Evolutionary conservation across 2,888 invertebrate genomes (phyloP), one percentile per base, ranked within the genome.

Genomic region (Chaitophorus viminalis): DNA sequence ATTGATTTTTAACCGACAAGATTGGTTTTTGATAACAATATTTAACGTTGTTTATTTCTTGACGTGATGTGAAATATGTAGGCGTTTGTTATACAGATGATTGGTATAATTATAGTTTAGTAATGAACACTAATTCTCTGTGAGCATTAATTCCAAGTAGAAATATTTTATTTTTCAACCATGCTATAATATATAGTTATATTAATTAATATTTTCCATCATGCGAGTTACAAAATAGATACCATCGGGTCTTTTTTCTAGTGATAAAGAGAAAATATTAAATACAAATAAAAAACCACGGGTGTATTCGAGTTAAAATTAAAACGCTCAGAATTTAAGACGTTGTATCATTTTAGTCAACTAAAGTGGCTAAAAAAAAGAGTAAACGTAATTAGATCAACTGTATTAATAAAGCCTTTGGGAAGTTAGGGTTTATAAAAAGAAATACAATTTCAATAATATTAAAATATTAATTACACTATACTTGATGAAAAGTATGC

Each of bases 1-100:
- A 74, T 82, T 54, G 82, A 82, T 74, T 82, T 81, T 82, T 82
- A 74, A 74, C 82, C n/a, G 54, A n/a, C 18, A 11, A 60, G 54
- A 74, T 82, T n/a, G n/a, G n/a, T 60, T 74, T 54, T 36, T 29
- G 54, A 82, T 74, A 29, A 72, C 46, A 77, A 70, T n/a, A 68
- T 33, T 52, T 52, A 60, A 11, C 33, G 31, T 36, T 74, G 18
- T 54, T 33, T 46, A 29, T 25, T 52, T n/a, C 5, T 60, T 6
- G 14, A 70, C 25, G 52, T 31, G 25, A 70, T 31, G 46, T 14
- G 46, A 70, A 70, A 82, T 39, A 36, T 25, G 31, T 70, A 21
- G 46, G 81, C 68, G 68, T 81, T 60, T 70, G 68, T 39, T 68
- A 46, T 25, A 21, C 31, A 3, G 46, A 72, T 29, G 75, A 4